Evolutionary conservation across 2,888 invertebrate species (phyloP).

Genomic region (Volucella inanis): DNA sequence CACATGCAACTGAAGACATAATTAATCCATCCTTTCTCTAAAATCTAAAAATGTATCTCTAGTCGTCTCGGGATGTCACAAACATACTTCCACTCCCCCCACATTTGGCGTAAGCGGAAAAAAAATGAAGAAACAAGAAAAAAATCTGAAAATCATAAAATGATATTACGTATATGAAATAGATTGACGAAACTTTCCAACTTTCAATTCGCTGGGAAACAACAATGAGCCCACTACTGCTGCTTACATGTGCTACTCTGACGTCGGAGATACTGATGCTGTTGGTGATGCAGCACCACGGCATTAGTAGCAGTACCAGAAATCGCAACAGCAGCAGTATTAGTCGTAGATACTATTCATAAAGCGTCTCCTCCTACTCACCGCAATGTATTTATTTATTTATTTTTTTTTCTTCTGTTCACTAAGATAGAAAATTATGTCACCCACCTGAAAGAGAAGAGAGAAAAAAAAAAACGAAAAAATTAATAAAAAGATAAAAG

Average conservation of each 20-base stretch:
- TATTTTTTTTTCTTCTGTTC: slow-evolving; percentile 18
- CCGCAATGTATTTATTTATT: not conserved
- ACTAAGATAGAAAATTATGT: slow-evolving; percentile 54
- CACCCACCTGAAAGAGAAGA: slow-evolving; percentile 66
- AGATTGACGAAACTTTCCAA: slow-evolving; percentile 60
- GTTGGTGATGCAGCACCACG: slow-evolving; percentile 1
- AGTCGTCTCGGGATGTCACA: slow-evolving; percentile 39
- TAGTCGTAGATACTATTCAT: not conserved
- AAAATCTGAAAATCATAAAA: not conserved
- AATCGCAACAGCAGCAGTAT: not conserved
- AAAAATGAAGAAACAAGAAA: not conserved
- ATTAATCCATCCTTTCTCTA: not conserved
- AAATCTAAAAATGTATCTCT: not conserved
- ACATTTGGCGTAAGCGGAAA: slow-evolving; percentile 23
- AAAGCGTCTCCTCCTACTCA: slow-evolving; percentile 46
- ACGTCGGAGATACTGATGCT: not conserved
- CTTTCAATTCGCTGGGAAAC: slow-evolving; percentile 47
- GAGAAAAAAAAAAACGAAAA: slow-evolving; percentile 9
- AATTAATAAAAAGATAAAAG: slow-evolving; percentile 15
- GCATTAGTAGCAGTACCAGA: slow-evolving; percentile 8
- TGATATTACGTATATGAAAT: slow-evolving; percentile 45
- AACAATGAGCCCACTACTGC: slow-evolving; percentile 37
- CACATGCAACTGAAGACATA: slow-evolving; percentile 13
- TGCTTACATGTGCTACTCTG: not conserved
- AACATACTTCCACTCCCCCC: not conserved